Evolutionary conservation across 2,113 vertebrate genomes (phyloP).

Genomic region (Zingel zingel): DNA sequence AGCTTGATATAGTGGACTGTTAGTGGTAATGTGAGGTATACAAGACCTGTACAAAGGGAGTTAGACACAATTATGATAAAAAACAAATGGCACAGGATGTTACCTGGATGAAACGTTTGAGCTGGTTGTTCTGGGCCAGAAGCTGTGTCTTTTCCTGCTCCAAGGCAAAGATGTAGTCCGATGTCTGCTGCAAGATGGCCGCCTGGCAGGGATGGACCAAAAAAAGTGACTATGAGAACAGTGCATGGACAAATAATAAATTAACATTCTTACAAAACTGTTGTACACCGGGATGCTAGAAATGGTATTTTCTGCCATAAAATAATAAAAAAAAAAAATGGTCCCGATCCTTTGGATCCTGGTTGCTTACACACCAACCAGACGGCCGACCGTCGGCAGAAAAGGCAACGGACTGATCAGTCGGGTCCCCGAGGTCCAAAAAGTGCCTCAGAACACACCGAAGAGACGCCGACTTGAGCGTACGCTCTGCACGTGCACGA

Average conservation of each 20-base stretch:
- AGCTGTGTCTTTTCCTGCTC: conserved; percentile 98
- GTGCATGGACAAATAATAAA: neutral
- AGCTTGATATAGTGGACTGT: neutral
- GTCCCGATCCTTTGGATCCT: too few relatives aligned
- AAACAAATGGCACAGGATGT: neutral
- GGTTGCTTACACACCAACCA: too few relatives aligned
- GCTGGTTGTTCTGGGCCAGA: conserved; percentile 97
- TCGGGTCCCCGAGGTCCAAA: too few relatives aligned
- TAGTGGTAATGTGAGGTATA: neutral
- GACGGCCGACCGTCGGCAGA: too few relatives aligned
- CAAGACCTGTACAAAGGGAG: neutral
- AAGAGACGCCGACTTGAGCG: too few relatives aligned
- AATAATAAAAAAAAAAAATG: neutral
- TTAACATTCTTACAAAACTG: neutral
- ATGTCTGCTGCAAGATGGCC: conserved; percentile 97
- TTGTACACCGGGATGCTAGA: neutral
- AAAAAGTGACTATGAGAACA: neutral
- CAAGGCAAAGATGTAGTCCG: conserved; percentile 97
- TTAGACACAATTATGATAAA: neutral
- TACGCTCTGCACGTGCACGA: too few relatives aligned
- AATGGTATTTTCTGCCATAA: neutral
- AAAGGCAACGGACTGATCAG: too few relatives aligned
- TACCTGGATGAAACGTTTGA: conserved; percentile 98
- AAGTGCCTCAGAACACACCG: too few relatives aligned
- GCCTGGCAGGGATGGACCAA: conserved; percentile 82